phyloP scores from a whole-genome alignment of 2,797 vertebrate species.

The Cichlasoma orientale region DNA sequence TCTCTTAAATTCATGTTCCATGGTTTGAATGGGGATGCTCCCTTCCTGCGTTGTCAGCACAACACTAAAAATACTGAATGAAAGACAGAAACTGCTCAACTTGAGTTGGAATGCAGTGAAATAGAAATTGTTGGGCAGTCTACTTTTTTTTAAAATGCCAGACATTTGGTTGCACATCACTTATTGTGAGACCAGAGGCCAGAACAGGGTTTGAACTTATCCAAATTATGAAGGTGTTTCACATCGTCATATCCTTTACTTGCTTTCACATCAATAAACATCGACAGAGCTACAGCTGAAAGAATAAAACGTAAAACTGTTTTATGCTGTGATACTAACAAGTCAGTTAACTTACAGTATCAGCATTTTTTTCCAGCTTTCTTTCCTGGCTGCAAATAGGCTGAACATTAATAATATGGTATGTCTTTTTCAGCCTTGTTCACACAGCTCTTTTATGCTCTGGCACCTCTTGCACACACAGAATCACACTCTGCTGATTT shows the following conservation, averaged over 20 bases:
- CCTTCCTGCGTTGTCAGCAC: neutral
- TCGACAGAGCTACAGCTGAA: neutral
- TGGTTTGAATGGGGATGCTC: neutral
- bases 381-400: neutral
- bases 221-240: neutral
- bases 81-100: neutral
- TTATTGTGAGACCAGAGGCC: neutral
- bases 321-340: neutral
- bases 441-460: neutral
- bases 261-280: neutral
- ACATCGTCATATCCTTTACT: neutral
- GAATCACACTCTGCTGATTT: neutral
- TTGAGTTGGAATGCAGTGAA: neutral
- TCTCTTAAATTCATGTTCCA: neutral
- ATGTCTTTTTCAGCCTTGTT: neutral
- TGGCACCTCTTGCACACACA: no score
- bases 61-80: neutral
- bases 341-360: neutral
- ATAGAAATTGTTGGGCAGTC: neutral
- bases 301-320: neutral
- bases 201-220: neutral
- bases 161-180: neutral
- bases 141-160: no score
- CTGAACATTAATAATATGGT: neutral
- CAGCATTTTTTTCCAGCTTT: neutral